Conservation (phyloP, 1,140 invertebrate species). For the Nasonia vitripennis region DNA sequence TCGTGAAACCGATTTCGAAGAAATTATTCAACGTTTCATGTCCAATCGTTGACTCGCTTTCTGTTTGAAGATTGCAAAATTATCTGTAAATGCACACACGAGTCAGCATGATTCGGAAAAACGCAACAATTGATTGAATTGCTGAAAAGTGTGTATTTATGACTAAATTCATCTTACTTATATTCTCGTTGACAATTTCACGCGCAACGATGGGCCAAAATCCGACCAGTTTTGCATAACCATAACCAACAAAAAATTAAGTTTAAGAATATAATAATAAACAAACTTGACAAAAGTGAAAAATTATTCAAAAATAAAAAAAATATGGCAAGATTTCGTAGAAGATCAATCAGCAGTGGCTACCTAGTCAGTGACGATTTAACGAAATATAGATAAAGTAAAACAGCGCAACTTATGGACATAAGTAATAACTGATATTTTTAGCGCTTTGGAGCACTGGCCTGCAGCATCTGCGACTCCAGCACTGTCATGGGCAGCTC, state of each 20-base stretch:
- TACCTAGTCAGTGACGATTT: constrained; percentile 22
- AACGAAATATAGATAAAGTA: neutral
- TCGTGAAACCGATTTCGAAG: constrained; percentile 19
- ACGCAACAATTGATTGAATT: too few relatives aligned
- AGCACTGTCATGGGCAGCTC: constrained; percentile 66
- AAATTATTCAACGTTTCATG: neutral
- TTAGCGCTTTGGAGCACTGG: constrained; percentile 62
- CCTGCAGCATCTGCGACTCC: constrained; percentile 68
- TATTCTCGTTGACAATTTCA: constrained; percentile 29
- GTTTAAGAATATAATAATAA: neutral
- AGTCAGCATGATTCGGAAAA: too few relatives aligned
- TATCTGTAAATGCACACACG: too few relatives aligned
- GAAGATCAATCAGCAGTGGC: neutral
- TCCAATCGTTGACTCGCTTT: neutral
- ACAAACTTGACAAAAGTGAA: neutral
- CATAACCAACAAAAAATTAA: neutral
- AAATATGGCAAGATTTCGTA: constrained; percentile 10
- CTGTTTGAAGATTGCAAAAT: neutral
- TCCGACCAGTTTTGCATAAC: constrained; percentile 12
- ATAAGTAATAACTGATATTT: constrained; percentile 21
- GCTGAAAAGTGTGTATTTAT: too few relatives aligned
- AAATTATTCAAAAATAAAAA: neutral
- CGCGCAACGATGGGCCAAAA: neutral
- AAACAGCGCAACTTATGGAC: neutral
- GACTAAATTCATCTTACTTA: constrained; percentile 47